A percentile compares a stretch with the other conserved stretches of the same genome.
phyloP scores from a whole-genome alignment of 2,888 invertebrate genomes.

The Ophion ventricosus region DNA sequence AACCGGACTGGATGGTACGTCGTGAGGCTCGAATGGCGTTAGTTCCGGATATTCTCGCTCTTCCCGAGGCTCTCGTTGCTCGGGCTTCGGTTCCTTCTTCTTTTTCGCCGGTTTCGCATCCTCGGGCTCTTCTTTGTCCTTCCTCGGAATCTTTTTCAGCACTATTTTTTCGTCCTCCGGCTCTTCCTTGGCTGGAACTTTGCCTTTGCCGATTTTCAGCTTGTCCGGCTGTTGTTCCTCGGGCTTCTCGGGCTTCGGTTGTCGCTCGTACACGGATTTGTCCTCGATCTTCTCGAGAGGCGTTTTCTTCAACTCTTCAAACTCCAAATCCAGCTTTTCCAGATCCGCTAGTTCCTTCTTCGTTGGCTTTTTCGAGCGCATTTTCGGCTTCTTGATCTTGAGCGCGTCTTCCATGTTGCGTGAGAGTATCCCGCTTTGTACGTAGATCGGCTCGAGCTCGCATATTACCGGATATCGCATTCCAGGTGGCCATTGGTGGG shows the following conservation, averaged over 20 bases:
- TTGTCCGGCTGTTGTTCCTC: conserved; percentile 83
- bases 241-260: conserved; percentile 83
- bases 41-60: conserved; percentile 81
- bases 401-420: conserved; percentile 84
- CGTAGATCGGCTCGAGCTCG: conserved; percentile 81
- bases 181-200: conserved; percentile 81
- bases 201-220: conserved; percentile 85
- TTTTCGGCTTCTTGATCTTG: conserved; percentile 83
- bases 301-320: conserved; percentile 82
- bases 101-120: conserved; percentile 73
- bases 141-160: conserved; percentile 85
- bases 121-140: conserved; percentile 79
- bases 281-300: conserved; percentile 83
- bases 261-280: conserved; percentile 76
- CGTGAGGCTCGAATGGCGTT: conserved; percentile 82
- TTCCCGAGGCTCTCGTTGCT: conserved; percentile 75
- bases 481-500: conserved; percentile 83
- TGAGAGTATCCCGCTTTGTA: conserved; percentile 84
- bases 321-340: conserved; percentile 83
- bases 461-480: conserved; percentile 80
- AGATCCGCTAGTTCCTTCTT: conserved; percentile 81
- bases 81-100: conserved; percentile 72
- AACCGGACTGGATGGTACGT: conserved; percentile 80
- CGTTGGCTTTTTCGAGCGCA: conserved; percentile 81
- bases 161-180: conserved; percentile 72